Percentiles rank a stretch among this genome's conserved stretches.
These are phyloP conservation scores for Neoarius graeffei DNA, from an alignment of 2,113 vertebrate genomes.

Conservation along the genomic window DNA sequence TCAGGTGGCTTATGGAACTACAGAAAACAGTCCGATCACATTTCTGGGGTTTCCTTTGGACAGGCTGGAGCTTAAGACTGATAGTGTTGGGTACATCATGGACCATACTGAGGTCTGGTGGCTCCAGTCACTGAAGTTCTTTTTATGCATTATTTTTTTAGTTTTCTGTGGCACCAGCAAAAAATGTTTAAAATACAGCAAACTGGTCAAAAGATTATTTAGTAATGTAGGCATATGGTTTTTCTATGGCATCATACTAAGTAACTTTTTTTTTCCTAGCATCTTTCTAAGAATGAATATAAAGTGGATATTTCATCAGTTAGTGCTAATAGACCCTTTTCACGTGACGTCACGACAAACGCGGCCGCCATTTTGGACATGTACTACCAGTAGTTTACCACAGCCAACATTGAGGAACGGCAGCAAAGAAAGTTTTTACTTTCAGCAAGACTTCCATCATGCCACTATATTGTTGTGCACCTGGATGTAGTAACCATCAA, in stretches of 20 bases:
- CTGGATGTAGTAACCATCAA: too few relatives aligned
- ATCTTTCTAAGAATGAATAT: background rate
- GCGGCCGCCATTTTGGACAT: too few relatives aligned
- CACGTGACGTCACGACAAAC: too few relatives aligned
- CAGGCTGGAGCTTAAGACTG: conserved; percentile 67
- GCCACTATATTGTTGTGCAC: too few relatives aligned
- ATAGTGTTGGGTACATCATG: conserved; percentile 79
- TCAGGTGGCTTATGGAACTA: conserved; percentile 89
- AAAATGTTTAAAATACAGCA: background rate
- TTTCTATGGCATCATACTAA: background rate
- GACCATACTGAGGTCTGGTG: conserved; percentile 84
- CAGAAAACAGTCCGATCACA: conserved; percentile 92
- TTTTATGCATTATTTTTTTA: background rate
- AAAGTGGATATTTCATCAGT: background rate
- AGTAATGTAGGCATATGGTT: background rate
- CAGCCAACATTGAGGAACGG: too few relatives aligned
- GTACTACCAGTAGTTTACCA: too few relatives aligned
- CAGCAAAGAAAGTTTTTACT: too few relatives aligned
- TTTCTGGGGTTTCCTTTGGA: conserved; percentile 79
- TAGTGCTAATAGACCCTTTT: background rate
- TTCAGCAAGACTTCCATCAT: too few relatives aligned
- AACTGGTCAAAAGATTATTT: background rate
- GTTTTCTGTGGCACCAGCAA: background rate
- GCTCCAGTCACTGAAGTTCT: background rate
- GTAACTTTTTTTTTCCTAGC: background rate